A percentile compares a stretch with the other conserved stretches of the same genome.
phyloP scores from a whole-genome alignment of 2,113 vertebrate genomes.

The Myotis yumanensis region DNA sequence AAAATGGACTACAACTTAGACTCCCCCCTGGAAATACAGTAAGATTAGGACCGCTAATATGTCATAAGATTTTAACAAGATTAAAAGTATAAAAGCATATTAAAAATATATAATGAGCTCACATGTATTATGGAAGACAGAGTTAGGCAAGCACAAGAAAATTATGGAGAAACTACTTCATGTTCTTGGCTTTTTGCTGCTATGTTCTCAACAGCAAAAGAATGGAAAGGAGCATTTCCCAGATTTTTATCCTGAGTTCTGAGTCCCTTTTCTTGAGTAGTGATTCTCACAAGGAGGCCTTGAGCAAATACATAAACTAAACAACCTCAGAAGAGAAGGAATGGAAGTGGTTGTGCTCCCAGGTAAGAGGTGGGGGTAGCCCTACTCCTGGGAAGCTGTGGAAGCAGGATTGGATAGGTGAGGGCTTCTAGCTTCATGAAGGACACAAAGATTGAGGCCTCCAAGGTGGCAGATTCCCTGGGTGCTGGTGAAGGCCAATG shows the following conservation, averaged over 20 bases:
- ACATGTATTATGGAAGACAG: neutral
- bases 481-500: neutral
- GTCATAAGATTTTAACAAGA: neutral
- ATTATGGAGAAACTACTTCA: neutral
- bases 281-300: neutral
- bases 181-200: neutral
- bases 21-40: neutral
- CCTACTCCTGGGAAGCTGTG: neutral
- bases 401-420: neutral
- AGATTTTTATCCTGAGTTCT: neutral
- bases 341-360: neutral
- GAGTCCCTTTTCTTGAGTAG: neutral
- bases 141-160: neutral
- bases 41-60: neutral
- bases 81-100: neutral
- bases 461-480: neutral
- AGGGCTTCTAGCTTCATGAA: neutral
- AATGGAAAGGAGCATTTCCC: neutral
- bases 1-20: neutral
- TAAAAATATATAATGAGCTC: neutral
- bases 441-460: neutral
- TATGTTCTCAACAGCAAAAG: neutral
- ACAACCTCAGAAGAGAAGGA: neutral
- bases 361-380: neutral
- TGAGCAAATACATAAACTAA: neutral